Evolutionary conservation across 2,113 vertebrate species (phyloP).

Genomic region (Egretta garzetta): DNA sequence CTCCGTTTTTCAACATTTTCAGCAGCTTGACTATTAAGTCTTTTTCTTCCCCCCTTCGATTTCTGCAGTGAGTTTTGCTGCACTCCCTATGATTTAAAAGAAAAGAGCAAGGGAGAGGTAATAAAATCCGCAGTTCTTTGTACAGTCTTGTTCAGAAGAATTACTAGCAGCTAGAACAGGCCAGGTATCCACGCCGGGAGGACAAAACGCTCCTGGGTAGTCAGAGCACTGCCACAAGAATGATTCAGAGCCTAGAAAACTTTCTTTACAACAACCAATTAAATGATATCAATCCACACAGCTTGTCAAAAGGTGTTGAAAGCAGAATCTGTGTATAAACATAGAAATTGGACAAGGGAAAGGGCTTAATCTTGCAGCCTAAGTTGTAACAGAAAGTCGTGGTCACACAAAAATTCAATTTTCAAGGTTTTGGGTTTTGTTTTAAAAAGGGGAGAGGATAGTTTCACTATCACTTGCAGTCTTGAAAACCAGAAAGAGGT

Average conservation of each 20-base stretch:
- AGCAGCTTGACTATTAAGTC: conserved; percentile 84
- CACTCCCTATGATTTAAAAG: conserved; percentile 57
- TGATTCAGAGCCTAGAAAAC: not conserved
- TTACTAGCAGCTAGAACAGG: not conserved
- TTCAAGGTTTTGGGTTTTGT: not conserved
- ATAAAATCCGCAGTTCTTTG: not conserved
- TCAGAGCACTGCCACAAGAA: not conserved
- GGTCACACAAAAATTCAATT: not conserved
- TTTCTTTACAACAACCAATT: not conserved
- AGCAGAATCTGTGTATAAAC: not conserved
- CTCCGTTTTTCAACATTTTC: conserved; percentile 86
- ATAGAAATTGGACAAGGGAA: not conserved
- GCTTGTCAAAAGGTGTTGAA: not conserved
- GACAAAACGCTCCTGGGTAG: not conserved
- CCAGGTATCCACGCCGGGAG: not conserved
- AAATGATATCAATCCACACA: not conserved
- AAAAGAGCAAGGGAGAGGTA: not conserved
- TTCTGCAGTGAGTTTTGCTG: conserved; percentile 82
- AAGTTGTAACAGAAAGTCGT: not conserved
- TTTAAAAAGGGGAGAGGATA: not conserved
- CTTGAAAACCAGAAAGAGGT: not conserved
- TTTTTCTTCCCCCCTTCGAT: conserved; percentile 85
- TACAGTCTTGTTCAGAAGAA: not conserved
- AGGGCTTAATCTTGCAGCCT: not conserved
- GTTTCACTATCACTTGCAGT: not conserved